Evolutionary conservation across 37 sponge, comb jelly and placozoan species (phyloP).

Genomic region (Crambe crambe): DNA sequence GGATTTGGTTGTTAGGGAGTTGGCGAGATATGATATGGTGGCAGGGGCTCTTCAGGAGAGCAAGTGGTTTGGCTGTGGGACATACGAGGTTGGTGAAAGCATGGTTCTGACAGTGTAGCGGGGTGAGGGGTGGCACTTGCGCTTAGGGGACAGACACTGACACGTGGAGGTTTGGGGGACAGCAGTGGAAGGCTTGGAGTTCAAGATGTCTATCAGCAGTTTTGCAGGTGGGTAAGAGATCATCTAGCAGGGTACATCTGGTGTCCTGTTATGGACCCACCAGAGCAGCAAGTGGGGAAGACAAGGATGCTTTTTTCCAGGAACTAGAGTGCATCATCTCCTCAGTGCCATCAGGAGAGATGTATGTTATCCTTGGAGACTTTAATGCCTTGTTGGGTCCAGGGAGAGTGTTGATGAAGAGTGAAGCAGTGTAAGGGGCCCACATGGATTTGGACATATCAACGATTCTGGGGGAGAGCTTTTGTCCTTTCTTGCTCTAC

Average conservation of each 20-base stretch:
- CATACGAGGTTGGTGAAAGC: constrained; percentile 11
- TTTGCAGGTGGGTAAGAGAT: background rate
- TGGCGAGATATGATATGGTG: background rate
- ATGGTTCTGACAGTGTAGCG: constrained; percentile 26
- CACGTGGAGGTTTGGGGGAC: constrained; percentile 18
- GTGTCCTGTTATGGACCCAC: constrained; percentile 25
- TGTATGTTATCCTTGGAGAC: constrained; percentile 27
- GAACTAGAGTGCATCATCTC: constrained; percentile 13
- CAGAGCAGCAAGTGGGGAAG: constrained; percentile 8
- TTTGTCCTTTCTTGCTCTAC: constrained; percentile 33
- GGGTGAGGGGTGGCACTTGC: constrained; percentile 23
- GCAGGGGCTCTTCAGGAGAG: background rate
- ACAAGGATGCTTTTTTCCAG: constrained; percentile 20
- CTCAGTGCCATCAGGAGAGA: constrained; percentile 28
- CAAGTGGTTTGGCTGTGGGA: constrained; percentile 35
- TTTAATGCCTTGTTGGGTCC: constrained; percentile 29
- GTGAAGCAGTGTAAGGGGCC: constrained; percentile 34
- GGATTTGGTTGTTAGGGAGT: constrained; percentile 1
- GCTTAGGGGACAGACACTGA: constrained; percentile 12
- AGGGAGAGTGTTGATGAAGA: constrained; percentile 4
- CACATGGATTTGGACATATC: constrained; percentile 44
- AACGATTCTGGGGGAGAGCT: constrained; percentile 59
- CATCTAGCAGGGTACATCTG: background rate
- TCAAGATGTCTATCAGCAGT: constrained; percentile 1
- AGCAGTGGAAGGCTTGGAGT: constrained; percentile 10